phyloP scores from a whole-genome alignment of 2,888 invertebrate genomes.

The Brenthis daphne region DNA sequence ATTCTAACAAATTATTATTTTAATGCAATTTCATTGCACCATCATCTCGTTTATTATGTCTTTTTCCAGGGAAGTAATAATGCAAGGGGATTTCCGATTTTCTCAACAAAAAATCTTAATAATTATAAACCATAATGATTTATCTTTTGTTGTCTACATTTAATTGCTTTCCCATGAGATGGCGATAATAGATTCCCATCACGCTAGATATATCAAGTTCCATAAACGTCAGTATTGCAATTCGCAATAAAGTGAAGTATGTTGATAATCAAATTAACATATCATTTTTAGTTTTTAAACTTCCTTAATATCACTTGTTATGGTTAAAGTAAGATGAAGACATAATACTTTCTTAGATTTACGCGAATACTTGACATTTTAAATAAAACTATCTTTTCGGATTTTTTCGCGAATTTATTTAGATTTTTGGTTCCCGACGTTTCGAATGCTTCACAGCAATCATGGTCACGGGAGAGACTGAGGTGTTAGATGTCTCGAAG shows the following conservation, averaged over 20 bases:
- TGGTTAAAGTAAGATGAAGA: too few relatives aligned
- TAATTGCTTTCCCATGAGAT: slow-evolving; percentile 65
- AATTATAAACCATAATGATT: slow-evolving; percentile 47
- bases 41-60: slow-evolving; percentile 49
- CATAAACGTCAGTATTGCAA: slow-evolving; percentile 29
- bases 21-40: slow-evolving; percentile 63
- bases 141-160: slow-evolving; percentile 64
- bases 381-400: too few relatives aligned
- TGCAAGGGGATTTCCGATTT: slow-evolving; percentile 75
- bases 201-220: slow-evolving; percentile 47
- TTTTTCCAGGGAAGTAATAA: slow-evolving; percentile 70
- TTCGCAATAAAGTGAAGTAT: slow-evolving; percentile 11
- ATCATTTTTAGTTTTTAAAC: background rate
- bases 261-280: background rate
- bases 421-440: too few relatives aligned
- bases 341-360: too few relatives aligned
- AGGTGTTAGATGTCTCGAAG: too few relatives aligned
- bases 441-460: too few relatives aligned
- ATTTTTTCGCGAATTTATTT: too few relatives aligned
- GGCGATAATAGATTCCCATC: slow-evolving; percentile 52
- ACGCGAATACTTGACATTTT: too few relatives aligned
- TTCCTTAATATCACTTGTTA: too few relatives aligned
- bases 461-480: too few relatives aligned
- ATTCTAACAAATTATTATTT: slow-evolving; percentile 57
- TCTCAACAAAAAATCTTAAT: slow-evolving; percentile 53